phyloP scores from a whole-genome alignment of 2,888 invertebrate genomes.

The Cosmia trapezina region DNA sequence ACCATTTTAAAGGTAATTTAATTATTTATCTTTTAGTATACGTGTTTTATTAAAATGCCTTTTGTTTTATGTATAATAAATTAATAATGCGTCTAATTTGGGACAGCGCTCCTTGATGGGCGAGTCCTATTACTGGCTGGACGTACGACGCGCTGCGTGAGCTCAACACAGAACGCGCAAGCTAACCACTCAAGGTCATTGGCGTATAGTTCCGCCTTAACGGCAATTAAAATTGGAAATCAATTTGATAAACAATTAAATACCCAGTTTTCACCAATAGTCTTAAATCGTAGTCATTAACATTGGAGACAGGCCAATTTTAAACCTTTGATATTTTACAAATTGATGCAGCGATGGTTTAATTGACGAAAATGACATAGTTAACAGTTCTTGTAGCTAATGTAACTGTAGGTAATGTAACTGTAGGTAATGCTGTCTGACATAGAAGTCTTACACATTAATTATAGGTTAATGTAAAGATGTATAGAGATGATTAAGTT shows the following conservation, averaged over 20 bases:
- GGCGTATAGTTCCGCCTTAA: too few relatives aligned
- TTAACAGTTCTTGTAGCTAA: conserved; percentile 5
- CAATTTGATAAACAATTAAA: not conserved
- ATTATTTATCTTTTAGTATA: too few relatives aligned
- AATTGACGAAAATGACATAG: conserved; percentile 1
- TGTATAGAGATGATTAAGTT: not conserved
- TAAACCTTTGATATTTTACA: conserved; percentile 5
- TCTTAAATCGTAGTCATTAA: not conserved
- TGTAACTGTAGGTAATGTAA: conserved; percentile 14
- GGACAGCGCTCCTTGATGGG: too few relatives aligned
- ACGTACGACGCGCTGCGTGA: too few relatives aligned
- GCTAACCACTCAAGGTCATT: too few relatives aligned
- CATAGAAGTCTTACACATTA: conserved; percentile 2
- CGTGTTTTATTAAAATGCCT: too few relatives aligned
- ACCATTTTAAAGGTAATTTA: too few relatives aligned
- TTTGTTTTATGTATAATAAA: too few relatives aligned
- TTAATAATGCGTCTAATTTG: too few relatives aligned
- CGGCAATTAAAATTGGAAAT: not conserved
- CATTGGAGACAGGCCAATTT: conserved; percentile 36
- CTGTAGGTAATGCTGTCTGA: not conserved
- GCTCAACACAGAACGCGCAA: too few relatives aligned
- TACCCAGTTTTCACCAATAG: too few relatives aligned
- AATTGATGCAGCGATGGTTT: not conserved
- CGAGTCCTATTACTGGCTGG: too few relatives aligned
- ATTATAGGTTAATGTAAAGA: not conserved